Base-by-base conservation (phyloP, 2,113 vertebrate species). In the Acrocephalus kingi region DNA sequence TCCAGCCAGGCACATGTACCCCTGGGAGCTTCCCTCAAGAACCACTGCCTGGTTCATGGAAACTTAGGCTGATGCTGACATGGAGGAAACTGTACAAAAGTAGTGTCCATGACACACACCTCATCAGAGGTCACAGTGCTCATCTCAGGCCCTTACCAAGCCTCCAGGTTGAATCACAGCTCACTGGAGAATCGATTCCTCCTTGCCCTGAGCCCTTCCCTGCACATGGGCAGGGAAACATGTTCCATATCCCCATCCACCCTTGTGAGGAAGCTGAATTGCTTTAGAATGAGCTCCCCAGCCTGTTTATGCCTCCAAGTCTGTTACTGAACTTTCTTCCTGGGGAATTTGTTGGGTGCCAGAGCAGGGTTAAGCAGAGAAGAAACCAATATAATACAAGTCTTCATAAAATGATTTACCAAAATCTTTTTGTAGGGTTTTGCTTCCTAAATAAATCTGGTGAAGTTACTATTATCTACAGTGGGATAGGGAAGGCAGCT, bases 21-120 rank as follows among this genome's bases (percentile, higher is more conserved):
- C 9, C 4, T 4, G 3, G 19, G 49, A 87, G 31, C n/a, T 45
- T 62, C n/a, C 55, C 11, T 43, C 31, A 23, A 0, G 2, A 16
- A 13, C 14, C 4, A 0, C 28, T 2, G 2, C 2, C 1, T 30
- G 33, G 30, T 28, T 23, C 7, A 3, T 52, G 64, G 62, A 71
- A 59, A 59, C 27, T 55, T 23, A 11, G 52, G 56, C 13, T 56
- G 41, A 13, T 5, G 3, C 77, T 51, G 71, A 51, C 56, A 13
- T n/a, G 48, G 11, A 68, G 35, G 33, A 33, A 75, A 91, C 5
- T 59, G 76, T 33, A 35, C 1, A 0, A 49, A 75, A 81, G 35
- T 1, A 28, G 45, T 33, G 56, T 6, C 37, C 5, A 1, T 52
- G 77, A 54, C 49, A 64, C 58, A 48, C 2, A 9, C 24, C 74